Base-by-base conservation (phyloP, 2,888 invertebrate genomes). In the Standfussiana lucernea region DNA sequence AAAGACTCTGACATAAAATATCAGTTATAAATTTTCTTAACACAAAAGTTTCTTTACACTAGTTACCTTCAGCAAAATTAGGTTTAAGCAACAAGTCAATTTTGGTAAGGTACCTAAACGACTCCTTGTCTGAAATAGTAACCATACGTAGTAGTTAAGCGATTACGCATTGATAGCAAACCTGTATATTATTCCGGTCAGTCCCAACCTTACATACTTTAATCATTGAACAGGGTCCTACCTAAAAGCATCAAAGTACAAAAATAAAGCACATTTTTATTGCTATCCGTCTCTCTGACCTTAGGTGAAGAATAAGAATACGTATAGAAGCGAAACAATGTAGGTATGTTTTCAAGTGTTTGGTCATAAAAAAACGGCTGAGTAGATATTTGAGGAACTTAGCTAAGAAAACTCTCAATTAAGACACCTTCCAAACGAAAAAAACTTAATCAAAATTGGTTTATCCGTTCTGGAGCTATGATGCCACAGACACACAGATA, bases 261-360 rank as follows among this genome's bases (percentile, higher is more conserved):
- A 75, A 77, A 84, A 86, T 86, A 86, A 84, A 79, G 78, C 75
- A 77, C 74, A 72, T 88, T 88, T 77, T 83, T 84, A 82, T 86
- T 78, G 72, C 75, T 72, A 70, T 65, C 75, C 74, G 73, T 79
- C 82, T 72, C 73, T 61, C 77, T 87, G 84, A 79, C 85, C 89
- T 80, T 65, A 74, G 65, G 35, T 82, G 75, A 24, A 79, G 78
- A 65, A n/a, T 81, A 81, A 37, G 6, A 42, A 42, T 6, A 0
- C 1, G 3, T 21, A 35, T 47, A 81, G 78, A 81, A 42, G 35
- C 24, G 56, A 21, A 65, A 65, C 21, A 45, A 28, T 3, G 24
- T 50, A 37, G 15, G 42, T 62, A 47, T 15, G 15, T 67, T 47
- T 35, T 6, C 24, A 32, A 15, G 18, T 65, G 40, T n/a, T 18